Conservation (phyloP, 1,140 invertebrate genomes). For the Dysdera silvatica region DNA sequence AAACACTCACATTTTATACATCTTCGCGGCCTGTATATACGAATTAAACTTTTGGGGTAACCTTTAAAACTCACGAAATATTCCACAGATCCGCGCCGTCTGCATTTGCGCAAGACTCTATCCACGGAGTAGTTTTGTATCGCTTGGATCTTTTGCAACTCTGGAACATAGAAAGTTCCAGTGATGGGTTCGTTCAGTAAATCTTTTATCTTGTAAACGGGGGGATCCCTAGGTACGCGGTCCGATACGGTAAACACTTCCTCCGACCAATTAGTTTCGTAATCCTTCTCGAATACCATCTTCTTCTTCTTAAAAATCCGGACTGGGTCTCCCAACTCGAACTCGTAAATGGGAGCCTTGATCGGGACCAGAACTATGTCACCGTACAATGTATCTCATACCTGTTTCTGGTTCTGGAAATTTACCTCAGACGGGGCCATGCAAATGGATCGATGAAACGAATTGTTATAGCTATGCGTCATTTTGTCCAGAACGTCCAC, state of each 20-base stretch:
- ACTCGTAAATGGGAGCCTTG: constrained; percentile 30
- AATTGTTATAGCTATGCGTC: constrained; percentile 40
- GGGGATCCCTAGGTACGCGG: background rate
- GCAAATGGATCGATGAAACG: no score
- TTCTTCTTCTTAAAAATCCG: constrained; percentile 21
- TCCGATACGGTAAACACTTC: constrained; percentile 19
- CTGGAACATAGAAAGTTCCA: constrained; percentile 18
- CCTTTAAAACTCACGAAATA: background rate
- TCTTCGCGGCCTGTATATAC: no score
- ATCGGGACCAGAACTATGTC: no score
- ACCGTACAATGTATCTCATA: no score
- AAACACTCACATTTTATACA: no score
- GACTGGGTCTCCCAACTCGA: constrained; percentile 37
- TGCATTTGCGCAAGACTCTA: background rate
- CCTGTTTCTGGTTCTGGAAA: no score
- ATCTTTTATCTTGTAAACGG: constrained; percentile 18
- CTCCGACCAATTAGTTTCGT: constrained; percentile 17
- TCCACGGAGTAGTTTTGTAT: background rate
- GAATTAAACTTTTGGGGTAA: constrained; percentile 21
- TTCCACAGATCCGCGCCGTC: background rate
- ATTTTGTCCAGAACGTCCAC: constrained; percentile 37
- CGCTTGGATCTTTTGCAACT: background rate
- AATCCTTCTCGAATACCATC: constrained; percentile 13
- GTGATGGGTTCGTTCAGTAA: constrained; percentile 4
- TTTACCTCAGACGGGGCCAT: no score